Base-by-base conservation (phyloP, 1,140 invertebrate species). In the Theocolax elegans region DNA sequence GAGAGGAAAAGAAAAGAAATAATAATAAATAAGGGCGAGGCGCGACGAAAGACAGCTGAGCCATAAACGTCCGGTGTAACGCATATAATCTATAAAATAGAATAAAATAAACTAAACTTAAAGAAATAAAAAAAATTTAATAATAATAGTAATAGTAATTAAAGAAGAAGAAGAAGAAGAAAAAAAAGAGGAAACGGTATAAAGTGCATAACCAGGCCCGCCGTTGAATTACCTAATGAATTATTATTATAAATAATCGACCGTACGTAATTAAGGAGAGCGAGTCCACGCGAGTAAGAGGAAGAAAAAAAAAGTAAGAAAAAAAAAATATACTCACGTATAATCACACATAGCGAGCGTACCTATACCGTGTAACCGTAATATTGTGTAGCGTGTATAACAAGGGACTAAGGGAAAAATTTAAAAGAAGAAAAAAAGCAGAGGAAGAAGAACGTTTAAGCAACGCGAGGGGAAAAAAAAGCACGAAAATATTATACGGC, bases 221-320 rank as follows among this genome's bases (percentile, higher is more conserved):
- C 78, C 74, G 75, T 72, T 82, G n/a, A 81, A 81, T 81, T 78
- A 81, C 63, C 74, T 74, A 78, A 80, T 72, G 77, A 78, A 81
- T 76, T 76, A 78, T 73, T 80, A 78, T 77, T 80, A 82, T 75
- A 78, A 79, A 81, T 82, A 80, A 76, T 81, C 76, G 74, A 77
- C 76, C 79, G 75, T 82, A 82, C 78, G 79, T 83, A 83, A 81
- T 80, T 82, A 83, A 81, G 80, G 74, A 74, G 31, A 79, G 79
- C 77, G 77, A 82, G 73, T 75, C 76, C 74, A 75, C 73, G 76
- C 75, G 72, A 74, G 23, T 17, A 53, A 21, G 35, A 71, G 23
- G 29, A 71, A 49, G 53, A 13, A 35, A 51, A 67, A 31, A 46
- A 59, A 42, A 27, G 51, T 40, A 31, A n/a, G 13, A 67, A 77